Percentiles rank a stretch among this genome's conserved stretches.
Evolutionary conservation across 2,113 vertebrate genomes (phyloP).

Genomic region (Hystrix brachyura): DNA sequence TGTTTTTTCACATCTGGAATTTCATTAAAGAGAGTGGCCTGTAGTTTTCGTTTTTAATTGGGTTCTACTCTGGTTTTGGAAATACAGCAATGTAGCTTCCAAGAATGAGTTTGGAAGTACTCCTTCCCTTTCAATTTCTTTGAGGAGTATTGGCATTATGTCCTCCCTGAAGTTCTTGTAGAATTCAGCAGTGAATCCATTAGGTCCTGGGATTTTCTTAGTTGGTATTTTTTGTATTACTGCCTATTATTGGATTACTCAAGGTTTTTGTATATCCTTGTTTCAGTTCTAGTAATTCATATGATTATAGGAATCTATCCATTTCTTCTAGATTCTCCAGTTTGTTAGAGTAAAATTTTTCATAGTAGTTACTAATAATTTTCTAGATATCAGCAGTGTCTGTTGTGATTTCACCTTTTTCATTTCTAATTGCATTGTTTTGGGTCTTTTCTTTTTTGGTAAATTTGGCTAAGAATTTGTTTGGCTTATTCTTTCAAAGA

Average conservation of each 20-base stretch:
- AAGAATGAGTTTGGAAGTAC: background rate
- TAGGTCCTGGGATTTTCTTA: background rate
- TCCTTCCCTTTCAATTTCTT: background rate
- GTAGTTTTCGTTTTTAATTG: background rate
- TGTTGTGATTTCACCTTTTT: background rate
- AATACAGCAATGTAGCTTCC: background rate
- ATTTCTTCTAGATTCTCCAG: background rate
- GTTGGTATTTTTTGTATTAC: background rate
- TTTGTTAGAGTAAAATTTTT: background rate
- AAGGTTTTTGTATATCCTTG: background rate
- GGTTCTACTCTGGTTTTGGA: background rate
- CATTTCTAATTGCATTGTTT: background rate
- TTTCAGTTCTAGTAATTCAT: background rate
- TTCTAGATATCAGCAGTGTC: background rate
- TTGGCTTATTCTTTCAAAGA: background rate
- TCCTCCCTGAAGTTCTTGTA: background rate
- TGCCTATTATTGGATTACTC: background rate
- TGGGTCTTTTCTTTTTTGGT: background rate
- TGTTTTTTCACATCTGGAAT: background rate
- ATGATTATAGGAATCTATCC: background rate
- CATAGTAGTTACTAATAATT: background rate
- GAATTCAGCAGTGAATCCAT: background rate
- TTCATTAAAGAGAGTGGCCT: background rate
- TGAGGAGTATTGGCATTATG: background rate
- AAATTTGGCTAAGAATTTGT: background rate